These are phyloP conservation scores for Aphaenogaster floridana DNA, from an alignment of 1,140 invertebrate genomes.

Conservation along the genomic window DNA sequence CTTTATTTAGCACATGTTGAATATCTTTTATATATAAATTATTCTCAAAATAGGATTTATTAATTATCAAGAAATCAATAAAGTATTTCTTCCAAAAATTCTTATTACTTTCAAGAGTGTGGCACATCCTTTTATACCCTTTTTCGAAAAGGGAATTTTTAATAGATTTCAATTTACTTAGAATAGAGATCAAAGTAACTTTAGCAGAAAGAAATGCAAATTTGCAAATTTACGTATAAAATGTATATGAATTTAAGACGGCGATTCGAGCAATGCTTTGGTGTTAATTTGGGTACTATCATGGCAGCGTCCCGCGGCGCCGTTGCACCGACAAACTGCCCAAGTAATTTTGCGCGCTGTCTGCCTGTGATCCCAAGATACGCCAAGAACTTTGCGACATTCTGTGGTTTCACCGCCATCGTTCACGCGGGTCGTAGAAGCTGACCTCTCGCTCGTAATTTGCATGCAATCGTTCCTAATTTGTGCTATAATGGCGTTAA, in stretches of 20 bases:
- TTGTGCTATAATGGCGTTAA: slow-evolving; percentile 50
- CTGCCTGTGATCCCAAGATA: slow-evolving; percentile 65
- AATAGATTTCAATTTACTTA: slow-evolving; percentile 1
- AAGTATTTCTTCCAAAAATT: no score
- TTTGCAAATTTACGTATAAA: not conserved
- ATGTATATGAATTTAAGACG: slow-evolving; percentile 10
- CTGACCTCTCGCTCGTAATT: slow-evolving; percentile 55
- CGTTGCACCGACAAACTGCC: slow-evolving; percentile 61
- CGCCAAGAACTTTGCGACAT: slow-evolving; percentile 63
- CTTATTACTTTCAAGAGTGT: no score
- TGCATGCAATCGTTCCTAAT: slow-evolving; percentile 33
- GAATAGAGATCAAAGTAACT: not conserved
- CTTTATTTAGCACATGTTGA: no score
- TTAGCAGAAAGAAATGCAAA: not conserved
- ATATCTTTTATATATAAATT: no score
- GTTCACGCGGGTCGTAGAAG: slow-evolving; percentile 14
- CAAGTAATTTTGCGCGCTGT: slow-evolving; percentile 65
- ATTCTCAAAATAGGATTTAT: no score
- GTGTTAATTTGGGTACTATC: slow-evolving; percentile 63
- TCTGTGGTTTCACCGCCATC: slow-evolving; percentile 34
- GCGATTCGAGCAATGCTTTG: slow-evolving; percentile 42
- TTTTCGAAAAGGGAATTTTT: no score
- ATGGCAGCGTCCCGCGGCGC: not conserved
- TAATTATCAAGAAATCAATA: no score
- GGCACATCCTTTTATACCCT: no score